Evolutionary conservation across 2,888 invertebrate species (phyloP), one percentile per base, ranked within the genome.

Genomic region (Parnassius apollo): DNA sequence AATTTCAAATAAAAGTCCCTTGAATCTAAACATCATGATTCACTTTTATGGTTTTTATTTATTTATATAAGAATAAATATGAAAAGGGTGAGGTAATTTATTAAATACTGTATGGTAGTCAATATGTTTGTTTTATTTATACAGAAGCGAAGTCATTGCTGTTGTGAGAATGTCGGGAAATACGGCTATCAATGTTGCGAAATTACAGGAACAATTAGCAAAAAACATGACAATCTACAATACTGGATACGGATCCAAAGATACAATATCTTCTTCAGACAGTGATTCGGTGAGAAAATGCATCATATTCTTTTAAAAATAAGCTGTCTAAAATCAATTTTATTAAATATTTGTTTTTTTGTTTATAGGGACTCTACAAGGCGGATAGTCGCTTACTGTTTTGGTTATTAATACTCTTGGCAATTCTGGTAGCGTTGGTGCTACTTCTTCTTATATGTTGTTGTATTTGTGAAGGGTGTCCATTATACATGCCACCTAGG

Each of bases 381-480:
- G 94, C 95, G 54, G 95, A 96, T 73, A 96, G 95, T 77, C 93
- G 94, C 71, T 85, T 94, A 60, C 81, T 96, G 58, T 95, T 95
- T 76, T 97, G 97, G 97, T 81, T 97, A 25, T 86, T 97, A 59
- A 95, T 97, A 69, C 83, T 96, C 13, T 83, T 97, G 66, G 95
- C 96, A 56, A 93, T 97, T 42, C 83, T 97, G 66, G 93, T 96
- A 69, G 93, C 96, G 0, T 75, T 96, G 42, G 93, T 95, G 11
- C 93, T 96, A 68, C 84, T 96, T 64, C 92, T 95, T 59, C 89
- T 97, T 57, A 93, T 97, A 67, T 92, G 96, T 65, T 97, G 97
- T 84, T 97, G 97, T 77, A 95, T 96, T 68, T 97, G 96, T 78
- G 95, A 96, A 72, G 95, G 95, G 75, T 97, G 97, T 77, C 96